Evolutionary conservation across 2,888 invertebrate genomes (phyloP).

Genomic region (Tipula unca): DNA sequence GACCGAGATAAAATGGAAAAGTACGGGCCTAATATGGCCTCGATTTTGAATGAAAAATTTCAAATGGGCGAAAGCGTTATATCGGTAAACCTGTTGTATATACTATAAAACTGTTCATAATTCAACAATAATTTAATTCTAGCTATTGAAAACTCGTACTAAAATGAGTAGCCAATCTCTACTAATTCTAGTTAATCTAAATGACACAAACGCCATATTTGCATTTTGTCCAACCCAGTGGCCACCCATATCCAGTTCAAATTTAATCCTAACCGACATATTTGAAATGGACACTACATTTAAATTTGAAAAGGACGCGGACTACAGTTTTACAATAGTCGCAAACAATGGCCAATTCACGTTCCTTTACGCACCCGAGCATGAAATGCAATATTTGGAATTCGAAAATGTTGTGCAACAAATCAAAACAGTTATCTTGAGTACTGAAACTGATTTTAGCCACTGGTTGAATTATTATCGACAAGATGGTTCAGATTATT

Average conservation of each 20-base stretch:
- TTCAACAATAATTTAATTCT: background rate
- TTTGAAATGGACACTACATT: background rate
- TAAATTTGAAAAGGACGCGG: background rate
- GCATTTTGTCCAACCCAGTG: conserved; percentile 34
- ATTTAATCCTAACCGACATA: conserved; percentile 46
- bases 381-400: conserved; percentile 27
- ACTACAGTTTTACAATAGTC: background rate
- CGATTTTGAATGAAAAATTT: background rate
- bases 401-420: conserved; percentile 73
- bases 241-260: conserved; percentile 63
- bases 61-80: background rate
- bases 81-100: background rate
- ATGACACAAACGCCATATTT: conserved; percentile 37
- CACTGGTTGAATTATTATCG: conserved; percentile 38
- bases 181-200: conserved; percentile 36
- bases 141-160: background rate
- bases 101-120: background rate
- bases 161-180: conserved; percentile 23
- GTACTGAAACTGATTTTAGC: conserved; percentile 20
- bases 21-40: background rate
- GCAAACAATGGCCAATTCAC: background rate
- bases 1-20: background rate
- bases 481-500: conserved; percentile 30
- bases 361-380: background rate
- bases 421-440: conserved; percentile 37